These are phyloP conservation scores for Plecturocebus donacophilus DNA, from an alignment of 2,113 vertebrate genomes.

Conservation along the genomic window DNA sequence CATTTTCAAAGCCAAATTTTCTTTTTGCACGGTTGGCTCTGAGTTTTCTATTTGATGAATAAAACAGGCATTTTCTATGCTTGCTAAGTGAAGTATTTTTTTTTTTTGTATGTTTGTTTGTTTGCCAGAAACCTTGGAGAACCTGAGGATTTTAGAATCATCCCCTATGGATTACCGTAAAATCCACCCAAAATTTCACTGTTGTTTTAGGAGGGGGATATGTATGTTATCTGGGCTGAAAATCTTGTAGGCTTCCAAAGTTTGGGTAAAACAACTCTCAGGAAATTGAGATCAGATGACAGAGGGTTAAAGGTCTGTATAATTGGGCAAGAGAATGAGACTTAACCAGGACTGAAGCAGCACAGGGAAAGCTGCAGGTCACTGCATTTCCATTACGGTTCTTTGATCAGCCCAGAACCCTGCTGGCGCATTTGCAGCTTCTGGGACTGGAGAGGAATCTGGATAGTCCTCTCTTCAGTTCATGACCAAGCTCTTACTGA, in stretches of 20 bases:
- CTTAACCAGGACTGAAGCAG: neutral
- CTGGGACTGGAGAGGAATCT: neutral
- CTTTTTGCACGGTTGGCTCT: neutral
- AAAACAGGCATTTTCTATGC: neutral
- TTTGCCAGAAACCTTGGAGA: neutral
- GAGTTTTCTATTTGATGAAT: slow-evolving; percentile 23
- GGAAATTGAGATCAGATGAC: neutral
- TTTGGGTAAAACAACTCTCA: neutral
- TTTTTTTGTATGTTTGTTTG: neutral
- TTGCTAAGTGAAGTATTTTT: neutral
- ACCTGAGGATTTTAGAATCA: neutral
- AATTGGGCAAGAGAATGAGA: neutral
- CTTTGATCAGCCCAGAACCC: neutral
- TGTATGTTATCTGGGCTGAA: neutral
- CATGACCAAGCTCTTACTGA: neutral
- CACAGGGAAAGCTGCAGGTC: neutral
- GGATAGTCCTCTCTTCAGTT: neutral
- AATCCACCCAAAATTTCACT: neutral
- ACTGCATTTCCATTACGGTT: neutral
- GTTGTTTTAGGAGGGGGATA: neutral
- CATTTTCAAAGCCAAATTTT: slow-evolving; percentile 20
- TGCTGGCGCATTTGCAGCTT: neutral
- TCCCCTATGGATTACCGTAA: neutral
- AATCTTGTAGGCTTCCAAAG: neutral
- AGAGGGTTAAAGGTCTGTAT: neutral